Conservation (phyloP, 1,140 invertebrate genomes). For the Micrasema minimum region DNA sequence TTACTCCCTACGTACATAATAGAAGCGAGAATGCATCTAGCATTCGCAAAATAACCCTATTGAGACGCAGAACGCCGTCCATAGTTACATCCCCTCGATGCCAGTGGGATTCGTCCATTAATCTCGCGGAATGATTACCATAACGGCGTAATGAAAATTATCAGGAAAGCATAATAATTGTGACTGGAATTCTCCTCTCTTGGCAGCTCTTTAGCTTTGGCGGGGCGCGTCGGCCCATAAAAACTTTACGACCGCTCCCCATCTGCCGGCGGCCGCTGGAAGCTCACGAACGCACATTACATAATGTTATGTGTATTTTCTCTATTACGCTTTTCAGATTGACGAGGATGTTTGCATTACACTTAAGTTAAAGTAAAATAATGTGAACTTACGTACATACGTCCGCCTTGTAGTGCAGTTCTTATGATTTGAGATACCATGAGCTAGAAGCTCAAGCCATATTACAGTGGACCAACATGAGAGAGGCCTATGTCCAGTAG, state of each 20-base stretch:
- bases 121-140: slow-evolving; percentile 16
- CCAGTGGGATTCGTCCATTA: slow-evolving; percentile 7
- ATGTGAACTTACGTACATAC: no score
- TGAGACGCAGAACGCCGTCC: no score
- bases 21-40: no score
- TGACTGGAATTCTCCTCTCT: slow-evolving; percentile 16
- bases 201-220: slow-evolving; percentile 26
- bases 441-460: no score
- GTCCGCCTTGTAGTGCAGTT: no score
- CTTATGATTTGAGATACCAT: no score
- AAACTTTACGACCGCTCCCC: slow-evolving; percentile 11
- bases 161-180: slow-evolving; percentile 32
- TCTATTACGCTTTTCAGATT: slow-evolving; percentile 4
- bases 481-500: no score
- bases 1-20: no score
- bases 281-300: background rate
- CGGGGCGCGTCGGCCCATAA: slow-evolving; percentile 5
- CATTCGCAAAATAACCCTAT: no score
- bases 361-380: background rate
- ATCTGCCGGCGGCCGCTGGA: slow-evolving; percentile 2
- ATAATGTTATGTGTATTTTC: background rate
- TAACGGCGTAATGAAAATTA: slow-evolving; percentile 26
- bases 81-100: background rate
- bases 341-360: slow-evolving; percentile 12
- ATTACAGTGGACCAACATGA: no score